Conservation (phyloP, 2,797 vertebrate species). For the Arnoldichthys spilopterus region DNA sequence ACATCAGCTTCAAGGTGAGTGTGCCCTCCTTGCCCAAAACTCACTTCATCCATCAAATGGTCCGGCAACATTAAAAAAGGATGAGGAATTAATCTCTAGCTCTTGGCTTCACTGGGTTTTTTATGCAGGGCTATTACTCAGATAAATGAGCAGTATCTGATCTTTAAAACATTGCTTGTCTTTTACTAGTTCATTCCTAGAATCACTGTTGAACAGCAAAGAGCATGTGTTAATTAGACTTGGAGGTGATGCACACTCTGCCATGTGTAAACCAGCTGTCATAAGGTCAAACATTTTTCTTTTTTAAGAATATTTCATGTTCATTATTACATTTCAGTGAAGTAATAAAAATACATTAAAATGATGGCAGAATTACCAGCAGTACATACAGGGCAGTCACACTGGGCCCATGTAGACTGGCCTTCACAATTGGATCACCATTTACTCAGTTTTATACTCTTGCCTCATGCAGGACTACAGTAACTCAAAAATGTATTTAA, state of each 20-base stretch:
- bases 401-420: no score
- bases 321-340: no score
- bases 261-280: no score
- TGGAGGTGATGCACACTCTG: not conserved
- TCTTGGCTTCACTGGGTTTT: not conserved
- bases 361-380: no score
- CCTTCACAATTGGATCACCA: no score
- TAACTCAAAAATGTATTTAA: no score
- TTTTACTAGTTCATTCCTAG: not conserved
- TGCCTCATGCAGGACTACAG: no score
- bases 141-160: not conserved
- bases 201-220: not conserved
- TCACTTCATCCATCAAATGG: slow-evolving; percentile 43
- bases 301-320: no score
- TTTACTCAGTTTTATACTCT: no score
- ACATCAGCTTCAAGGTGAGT: slow-evolving; percentile 95
- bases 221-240: not conserved
- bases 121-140: slow-evolving; percentile 12
- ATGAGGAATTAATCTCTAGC: slow-evolving; percentile 39
- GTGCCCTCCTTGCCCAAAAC: slow-evolving; percentile 10
- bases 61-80: slow-evolving; percentile 26
- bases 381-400: no score
- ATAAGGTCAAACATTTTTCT: no score
- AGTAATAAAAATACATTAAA: no score
- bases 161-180: slow-evolving; percentile 10